Evolutionary conservation across 1,140 invertebrate species (phyloP).

Genomic region (Leptinotarsa lineolata): DNA sequence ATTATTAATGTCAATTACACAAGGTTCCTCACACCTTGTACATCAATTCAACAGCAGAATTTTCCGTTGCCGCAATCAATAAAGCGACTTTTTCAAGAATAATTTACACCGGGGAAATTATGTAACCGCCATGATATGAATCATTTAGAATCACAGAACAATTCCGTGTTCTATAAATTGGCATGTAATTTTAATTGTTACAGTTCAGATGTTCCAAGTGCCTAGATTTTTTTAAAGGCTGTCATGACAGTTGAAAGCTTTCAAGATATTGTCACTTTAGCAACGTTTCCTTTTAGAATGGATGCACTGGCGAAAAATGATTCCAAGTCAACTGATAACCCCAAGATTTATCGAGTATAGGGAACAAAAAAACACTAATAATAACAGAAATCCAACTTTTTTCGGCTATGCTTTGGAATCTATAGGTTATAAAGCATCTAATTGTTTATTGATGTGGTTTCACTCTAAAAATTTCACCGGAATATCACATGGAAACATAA

Average conservation of each 20-base stretch:
- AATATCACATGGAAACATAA: constrained; percentile 43
- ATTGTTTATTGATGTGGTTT: constrained; percentile 27
- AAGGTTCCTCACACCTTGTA: too few relatives aligned
- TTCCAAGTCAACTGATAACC: neutral
- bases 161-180: neutral
- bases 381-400: constrained; percentile 9
- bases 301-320: neutral
- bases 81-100: neutral
- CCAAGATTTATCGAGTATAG: too few relatives aligned
- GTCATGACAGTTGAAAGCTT: neutral
- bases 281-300: constrained; percentile 22
- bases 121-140: neutral
- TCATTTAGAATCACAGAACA: neutral
- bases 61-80: neutral
- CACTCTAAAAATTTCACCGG: constrained; percentile 33
- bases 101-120: neutral
- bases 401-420: neutral
- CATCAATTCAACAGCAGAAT: neutral
- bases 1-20: constrained; percentile 4
- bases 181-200: too few relatives aligned
- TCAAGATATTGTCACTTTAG: neutral
- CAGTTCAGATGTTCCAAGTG: too few relatives aligned
- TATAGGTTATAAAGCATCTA: constrained; percentile 33
- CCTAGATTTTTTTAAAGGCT: too few relatives aligned
- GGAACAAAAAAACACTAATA: neutral